phyloP scores from a whole-genome alignment of 2,113 vertebrate genomes.

The Sorex fumeus region DNA sequence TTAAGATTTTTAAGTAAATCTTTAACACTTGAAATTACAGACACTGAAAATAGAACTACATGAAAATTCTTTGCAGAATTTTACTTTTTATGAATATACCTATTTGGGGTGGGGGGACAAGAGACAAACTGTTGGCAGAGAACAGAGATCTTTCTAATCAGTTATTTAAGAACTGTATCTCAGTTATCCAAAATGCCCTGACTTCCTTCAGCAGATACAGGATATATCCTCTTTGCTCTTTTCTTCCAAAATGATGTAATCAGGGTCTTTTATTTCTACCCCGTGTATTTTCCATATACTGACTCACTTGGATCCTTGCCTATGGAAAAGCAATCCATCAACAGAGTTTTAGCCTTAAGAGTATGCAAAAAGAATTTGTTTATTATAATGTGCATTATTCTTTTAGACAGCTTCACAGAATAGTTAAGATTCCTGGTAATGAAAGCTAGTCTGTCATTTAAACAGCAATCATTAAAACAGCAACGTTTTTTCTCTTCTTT shows the following conservation, averaged over 20 bases:
- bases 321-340: constrained; percentile 46
- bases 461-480: constrained; percentile 25
- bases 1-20: constrained; percentile 36
- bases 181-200: neutral
- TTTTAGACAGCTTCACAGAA: constrained; percentile 29
- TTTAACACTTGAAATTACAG: constrained; percentile 5
- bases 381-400: constrained; percentile 38
- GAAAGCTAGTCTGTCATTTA: neutral
- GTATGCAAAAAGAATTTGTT: neutral
- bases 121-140: neutral
- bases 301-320: constrained; percentile 19
- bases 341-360: constrained; percentile 15
- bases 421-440: constrained; percentile 3
- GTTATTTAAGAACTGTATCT: constrained; percentile 13
- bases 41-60: neutral
- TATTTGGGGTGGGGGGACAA: constrained; percentile 29
- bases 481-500: neutral
- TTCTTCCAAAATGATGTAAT: constrained; percentile 52
- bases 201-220: neutral
- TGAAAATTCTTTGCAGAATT: constrained; percentile 32
- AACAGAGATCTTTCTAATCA: neutral
- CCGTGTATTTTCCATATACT: constrained; percentile 11
- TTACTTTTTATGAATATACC: constrained; percentile 49
- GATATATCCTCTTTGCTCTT: neutral
- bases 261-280: constrained; percentile 34